These are phyloP conservation scores for Dendrocopos noguchii DNA, from an alignment of 2,113 vertebrate genomes.

Conservation along the genomic window DNA sequence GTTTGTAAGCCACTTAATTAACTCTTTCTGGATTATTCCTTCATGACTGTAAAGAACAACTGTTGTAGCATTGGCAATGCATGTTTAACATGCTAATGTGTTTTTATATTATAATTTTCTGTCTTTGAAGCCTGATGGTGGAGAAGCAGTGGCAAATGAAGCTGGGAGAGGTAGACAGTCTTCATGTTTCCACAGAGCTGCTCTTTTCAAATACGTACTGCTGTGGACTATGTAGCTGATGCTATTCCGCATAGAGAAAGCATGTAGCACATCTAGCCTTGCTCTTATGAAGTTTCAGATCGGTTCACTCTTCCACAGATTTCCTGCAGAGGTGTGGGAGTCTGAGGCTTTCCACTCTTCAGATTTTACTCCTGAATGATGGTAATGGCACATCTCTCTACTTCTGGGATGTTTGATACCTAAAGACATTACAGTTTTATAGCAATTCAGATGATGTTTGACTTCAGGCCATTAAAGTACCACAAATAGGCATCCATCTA, in stretches of 20 bases:
- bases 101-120: neutral
- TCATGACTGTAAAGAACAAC: neutral
- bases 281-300: neutral
- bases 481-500: fast-evolving
- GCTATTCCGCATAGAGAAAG: neutral
- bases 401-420: neutral
- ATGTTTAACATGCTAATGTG: neutral
- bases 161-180: neutral
- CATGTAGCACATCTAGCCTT: fast-evolving
- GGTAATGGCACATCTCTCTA: neutral
- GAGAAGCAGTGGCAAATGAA: neutral
- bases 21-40: neutral
- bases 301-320: neutral
- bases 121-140: neutral
- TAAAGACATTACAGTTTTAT: neutral
- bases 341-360: neutral
- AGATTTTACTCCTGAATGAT: neutral
- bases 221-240: neutral
- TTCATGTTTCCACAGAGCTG: neutral
- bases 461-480: neutral
- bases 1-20: neutral
- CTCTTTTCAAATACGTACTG: neutral
- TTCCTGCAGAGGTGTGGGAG: neutral
- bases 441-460: neutral
- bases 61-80: neutral